Evolutionary conservation across 2,888 invertebrate genomes (phyloP).

Genomic region (Caenorhabditis macrosperma): DNA sequence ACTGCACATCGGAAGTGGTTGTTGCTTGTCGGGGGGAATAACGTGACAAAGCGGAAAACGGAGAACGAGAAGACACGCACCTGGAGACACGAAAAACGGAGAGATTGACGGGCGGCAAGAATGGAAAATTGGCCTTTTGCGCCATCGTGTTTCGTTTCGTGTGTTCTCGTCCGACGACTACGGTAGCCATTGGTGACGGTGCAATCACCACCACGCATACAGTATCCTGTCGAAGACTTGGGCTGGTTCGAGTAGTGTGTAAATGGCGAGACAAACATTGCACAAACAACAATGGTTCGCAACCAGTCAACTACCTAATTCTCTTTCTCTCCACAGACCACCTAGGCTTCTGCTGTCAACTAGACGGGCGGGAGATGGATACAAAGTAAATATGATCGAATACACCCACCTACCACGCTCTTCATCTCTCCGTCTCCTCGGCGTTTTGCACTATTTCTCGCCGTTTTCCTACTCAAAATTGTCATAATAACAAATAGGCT

Average conservation of each 20-base stretch:
- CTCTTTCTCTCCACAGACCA: not conserved
- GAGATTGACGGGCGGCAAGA: not conserved
- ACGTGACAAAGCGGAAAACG: slow-evolving; percentile 30
- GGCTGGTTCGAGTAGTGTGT: too few species aligned
- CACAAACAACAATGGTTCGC: not conserved
- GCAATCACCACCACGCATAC: too few species aligned
- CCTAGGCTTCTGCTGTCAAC: slow-evolving; percentile 5
- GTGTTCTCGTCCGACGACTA: not conserved
- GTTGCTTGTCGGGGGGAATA: not conserved
- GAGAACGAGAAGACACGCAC: not conserved
- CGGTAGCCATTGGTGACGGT: not conserved
- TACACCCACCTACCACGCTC: slow-evolving; percentile 1
- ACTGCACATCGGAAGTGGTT: not conserved
- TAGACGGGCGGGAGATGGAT: slow-evolving; percentile 23
- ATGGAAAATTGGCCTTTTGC: not conserved
- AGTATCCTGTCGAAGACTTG: too few species aligned
- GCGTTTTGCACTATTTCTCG: not conserved
- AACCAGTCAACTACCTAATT: not conserved
- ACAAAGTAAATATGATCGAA: slow-evolving; percentile 46
- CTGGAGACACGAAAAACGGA: not conserved
- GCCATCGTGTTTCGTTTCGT: not conserved
- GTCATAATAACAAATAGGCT: not conserved
- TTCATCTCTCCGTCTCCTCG: not conserved
- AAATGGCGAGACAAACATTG: not conserved
- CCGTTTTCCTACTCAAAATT: not conserved